Percentiles rank a stretch among this genome's conserved stretches.
These are phyloP conservation scores for Rhinolophus ferrumequinum DNA, from an alignment of 2,113 vertebrate genomes.

Conservation along the genomic window DNA sequence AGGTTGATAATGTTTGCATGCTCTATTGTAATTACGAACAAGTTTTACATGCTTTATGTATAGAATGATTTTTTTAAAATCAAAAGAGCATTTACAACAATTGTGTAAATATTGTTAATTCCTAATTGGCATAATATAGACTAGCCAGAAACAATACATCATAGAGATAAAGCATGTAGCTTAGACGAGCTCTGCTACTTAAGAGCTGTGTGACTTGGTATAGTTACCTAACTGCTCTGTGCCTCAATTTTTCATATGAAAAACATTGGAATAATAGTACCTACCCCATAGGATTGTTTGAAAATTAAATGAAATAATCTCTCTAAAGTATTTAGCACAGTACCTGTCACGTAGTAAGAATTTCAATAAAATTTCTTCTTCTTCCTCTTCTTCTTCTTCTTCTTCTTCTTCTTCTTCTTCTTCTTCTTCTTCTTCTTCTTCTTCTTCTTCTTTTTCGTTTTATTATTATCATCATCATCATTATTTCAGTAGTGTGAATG, in stretches of 20 bases:
- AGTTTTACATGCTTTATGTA: background rate
- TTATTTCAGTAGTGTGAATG: background rate
- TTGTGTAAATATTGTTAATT: background rate
- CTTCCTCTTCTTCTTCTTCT: no score
- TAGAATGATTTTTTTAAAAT: background rate
- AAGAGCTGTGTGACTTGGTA: background rate
- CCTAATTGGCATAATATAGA: background rate
- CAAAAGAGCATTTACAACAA: background rate
- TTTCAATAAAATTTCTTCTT: background rate
- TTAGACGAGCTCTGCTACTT: background rate
- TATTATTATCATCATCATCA: background rate
- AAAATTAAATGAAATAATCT: constrained; percentile 12
- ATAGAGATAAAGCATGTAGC: background rate
- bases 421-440: no score
- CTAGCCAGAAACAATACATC: background rate
- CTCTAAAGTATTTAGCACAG: background rate
- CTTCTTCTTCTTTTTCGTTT: no score
- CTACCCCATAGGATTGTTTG: background rate
- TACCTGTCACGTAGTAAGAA: background rate
- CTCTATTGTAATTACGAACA: constrained; percentile 19
- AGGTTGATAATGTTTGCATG: background rate
- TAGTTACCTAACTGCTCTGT: background rate
- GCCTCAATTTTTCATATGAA: background rate
- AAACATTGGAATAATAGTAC: background rate
- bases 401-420: no score